Conservation (phyloP, 1,140 invertebrate species). For the Choristoneura fumiferana region DNA sequence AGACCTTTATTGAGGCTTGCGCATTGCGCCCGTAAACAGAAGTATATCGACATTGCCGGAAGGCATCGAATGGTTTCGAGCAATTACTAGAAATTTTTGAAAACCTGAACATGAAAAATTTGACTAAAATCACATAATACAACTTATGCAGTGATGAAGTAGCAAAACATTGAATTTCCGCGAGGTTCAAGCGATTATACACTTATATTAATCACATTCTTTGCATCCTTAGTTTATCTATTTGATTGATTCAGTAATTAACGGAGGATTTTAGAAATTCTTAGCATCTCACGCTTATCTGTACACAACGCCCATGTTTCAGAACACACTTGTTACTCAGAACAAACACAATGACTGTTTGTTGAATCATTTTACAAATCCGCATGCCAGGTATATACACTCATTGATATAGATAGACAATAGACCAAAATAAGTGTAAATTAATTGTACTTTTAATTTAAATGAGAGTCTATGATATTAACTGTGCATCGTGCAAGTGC, state of each 20-base stretch:
- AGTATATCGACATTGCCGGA: conserved; percentile 27
- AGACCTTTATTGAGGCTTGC: conserved; percentile 34
- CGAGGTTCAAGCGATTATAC: too few relatives aligned
- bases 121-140: too few relatives aligned
- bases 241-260: too few relatives aligned
- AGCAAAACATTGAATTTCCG: too few relatives aligned
- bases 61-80: too few relatives aligned
- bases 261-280: not conserved
- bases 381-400: not conserved
- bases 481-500: not conserved
- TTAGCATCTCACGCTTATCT: not conserved
- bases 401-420: not conserved
- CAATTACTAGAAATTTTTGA: too few relatives aligned
- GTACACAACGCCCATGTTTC: not conserved
- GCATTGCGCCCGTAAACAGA: conserved; percentile 46
- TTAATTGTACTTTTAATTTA: too few relatives aligned
- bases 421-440: not conserved
- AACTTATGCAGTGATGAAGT: too few relatives aligned
- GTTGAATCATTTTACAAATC: not conserved
- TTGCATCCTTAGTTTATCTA: too few relatives aligned
- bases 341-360: not conserved
- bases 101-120: too few relatives aligned
- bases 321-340: not conserved
- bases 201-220: too few relatives aligned
- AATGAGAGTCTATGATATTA: not conserved